A percentile compares a stretch with the other conserved stretches of the same genome.
Evolutionary conservation across 2,797 vertebrate genomes (phyloP).

Genomic region (Tokudaia muenninki): DNA sequence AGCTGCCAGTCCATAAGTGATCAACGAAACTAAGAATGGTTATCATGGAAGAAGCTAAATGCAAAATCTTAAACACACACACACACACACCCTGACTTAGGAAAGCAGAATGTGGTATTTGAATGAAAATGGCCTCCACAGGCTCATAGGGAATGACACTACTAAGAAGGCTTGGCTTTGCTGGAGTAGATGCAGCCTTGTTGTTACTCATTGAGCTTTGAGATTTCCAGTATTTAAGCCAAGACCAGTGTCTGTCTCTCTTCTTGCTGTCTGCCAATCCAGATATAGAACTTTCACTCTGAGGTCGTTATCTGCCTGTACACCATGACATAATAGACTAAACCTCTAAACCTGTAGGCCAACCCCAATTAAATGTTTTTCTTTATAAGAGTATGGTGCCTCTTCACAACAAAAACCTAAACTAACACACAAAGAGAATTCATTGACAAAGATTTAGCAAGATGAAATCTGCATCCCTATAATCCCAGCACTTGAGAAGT

Average conservation of each 20-base stretch:
- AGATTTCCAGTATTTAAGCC: not conserved
- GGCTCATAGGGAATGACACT: not conserved
- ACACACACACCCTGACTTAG: not conserved
- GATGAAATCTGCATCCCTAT: not conserved
- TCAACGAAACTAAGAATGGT: conserved; percentile 24
- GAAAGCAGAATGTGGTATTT: not conserved
- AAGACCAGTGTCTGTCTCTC: not conserved
- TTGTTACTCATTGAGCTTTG: too few species aligned
- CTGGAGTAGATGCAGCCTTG: not conserved
- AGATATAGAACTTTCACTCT: not conserved
- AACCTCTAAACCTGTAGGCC: not conserved
- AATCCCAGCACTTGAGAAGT: not conserved
- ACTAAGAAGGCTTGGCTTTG: not conserved
- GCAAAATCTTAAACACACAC: not conserved
- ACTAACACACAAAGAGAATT: not conserved
- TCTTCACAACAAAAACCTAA: not conserved
- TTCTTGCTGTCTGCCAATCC: not conserved
- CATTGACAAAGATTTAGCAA: conserved; percentile 2
- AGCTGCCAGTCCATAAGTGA: not conserved
- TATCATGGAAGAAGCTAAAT: conserved; percentile 2
- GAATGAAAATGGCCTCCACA: not conserved
- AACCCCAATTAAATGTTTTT: too few species aligned
- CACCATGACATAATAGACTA: not conserved
- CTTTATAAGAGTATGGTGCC: not conserved
- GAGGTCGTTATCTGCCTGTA: too few species aligned